Percentiles rank a stretch among this genome's conserved stretches.
These are phyloP conservation scores for Phrixothrix hirtus DNA, from an alignment of 2,888 invertebrate species.

Conservation along the genomic window DNA sequence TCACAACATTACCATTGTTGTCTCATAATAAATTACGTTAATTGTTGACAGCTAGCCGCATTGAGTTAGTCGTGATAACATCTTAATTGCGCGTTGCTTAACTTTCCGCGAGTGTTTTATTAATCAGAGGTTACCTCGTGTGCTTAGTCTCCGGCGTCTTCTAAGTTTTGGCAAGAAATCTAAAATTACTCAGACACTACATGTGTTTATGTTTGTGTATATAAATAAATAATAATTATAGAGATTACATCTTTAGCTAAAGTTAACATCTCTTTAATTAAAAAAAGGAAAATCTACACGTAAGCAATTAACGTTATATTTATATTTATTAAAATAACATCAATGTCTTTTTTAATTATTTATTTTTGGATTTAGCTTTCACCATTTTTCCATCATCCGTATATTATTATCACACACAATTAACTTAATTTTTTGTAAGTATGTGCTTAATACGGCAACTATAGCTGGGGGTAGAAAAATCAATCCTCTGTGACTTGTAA, in stretches of 20 bases:
- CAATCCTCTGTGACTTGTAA: no score
- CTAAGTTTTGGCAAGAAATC: conserved; percentile 15
- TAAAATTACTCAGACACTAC: no score
- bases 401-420: background rate
- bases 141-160: conserved; percentile 10
- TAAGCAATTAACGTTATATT: no score
- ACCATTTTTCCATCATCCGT: no score
- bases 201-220: background rate
- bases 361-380: no score
- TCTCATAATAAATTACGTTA: conserved; percentile 58
- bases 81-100: conserved; percentile 56
- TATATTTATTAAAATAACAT: no score
- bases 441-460: no score
- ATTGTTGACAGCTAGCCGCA: conserved; percentile 57
- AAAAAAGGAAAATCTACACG: no score
- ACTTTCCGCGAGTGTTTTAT: conserved; percentile 55
- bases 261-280: background rate
- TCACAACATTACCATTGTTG: conserved; percentile 57
- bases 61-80: conserved; percentile 55
- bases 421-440: no score
- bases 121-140: conserved; percentile 44
- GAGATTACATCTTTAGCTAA: background rate
- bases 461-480: no score
- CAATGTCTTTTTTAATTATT: background rate
- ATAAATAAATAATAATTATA: background rate